Conservation (phyloP, 1,140 invertebrate species). For the Cryptotermes secundus region DNA sequence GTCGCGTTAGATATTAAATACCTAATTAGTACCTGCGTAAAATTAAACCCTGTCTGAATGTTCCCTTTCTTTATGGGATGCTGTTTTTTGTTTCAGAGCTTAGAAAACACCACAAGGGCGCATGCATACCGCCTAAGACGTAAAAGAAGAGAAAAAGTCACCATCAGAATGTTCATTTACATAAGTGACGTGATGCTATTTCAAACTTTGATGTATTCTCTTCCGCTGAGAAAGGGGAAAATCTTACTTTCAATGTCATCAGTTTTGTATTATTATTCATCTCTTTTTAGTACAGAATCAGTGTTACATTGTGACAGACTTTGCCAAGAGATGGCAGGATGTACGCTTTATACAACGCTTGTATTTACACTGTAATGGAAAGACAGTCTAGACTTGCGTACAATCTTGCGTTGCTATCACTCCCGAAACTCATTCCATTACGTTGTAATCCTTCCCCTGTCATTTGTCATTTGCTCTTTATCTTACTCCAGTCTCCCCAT, state of each 20-base stretch:
- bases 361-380: not conserved
- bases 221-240: not conserved
- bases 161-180: not conserved
- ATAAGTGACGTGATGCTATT: too few species aligned
- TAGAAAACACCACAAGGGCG: not conserved
- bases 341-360: too few species aligned
- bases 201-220: too few species aligned
- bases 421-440: slow-evolving; percentile 7
- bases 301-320: too few species aligned
- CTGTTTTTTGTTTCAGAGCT: not conserved
- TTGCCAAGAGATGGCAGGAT: too few species aligned
- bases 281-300: too few species aligned
- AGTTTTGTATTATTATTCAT: not conserved
- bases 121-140: not conserved
- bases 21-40: too few species aligned
- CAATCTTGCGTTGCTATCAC: not conserved
- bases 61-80: too few species aligned
- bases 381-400: not conserved
- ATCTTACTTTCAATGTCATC: not conserved
- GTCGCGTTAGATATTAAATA: too few species aligned
- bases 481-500: slow-evolving; percentile 7
- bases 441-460: not conserved
- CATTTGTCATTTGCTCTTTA: slow-evolving; percentile 19
- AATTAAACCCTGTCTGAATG: too few species aligned
- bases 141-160: not conserved